Percentiles rank a stretch among this genome's conserved stretches.
phyloP scores from a whole-genome alignment of 2,888 invertebrate genomes.

The Strigamia crassipes region DNA sequence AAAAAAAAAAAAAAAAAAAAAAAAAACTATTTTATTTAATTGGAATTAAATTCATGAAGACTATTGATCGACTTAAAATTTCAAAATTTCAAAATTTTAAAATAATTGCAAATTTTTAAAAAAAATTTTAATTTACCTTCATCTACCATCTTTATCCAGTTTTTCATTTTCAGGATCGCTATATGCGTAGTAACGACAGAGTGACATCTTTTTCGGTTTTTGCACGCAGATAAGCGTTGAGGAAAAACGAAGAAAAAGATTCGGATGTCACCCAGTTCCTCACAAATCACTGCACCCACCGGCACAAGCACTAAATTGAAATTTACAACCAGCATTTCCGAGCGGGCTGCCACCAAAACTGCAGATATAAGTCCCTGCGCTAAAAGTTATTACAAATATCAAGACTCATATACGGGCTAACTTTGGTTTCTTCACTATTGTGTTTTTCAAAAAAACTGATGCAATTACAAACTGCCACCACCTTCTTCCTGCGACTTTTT shows the following conservation, averaged over 20 bases:
- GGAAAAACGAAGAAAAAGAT: conserved; percentile 41
- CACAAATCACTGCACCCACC: conserved; percentile 42
- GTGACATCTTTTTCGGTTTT: conserved; percentile 40
- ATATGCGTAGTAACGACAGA: conserved; percentile 19
- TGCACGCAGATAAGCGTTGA: conserved; percentile 40
- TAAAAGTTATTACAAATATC: conserved; percentile 42
- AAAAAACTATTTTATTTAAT: background rate
- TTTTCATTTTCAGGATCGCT: conserved; percentile 32
- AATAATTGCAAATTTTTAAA: too few species aligned
- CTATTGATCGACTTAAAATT: background rate
- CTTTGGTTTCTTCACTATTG: conserved; percentile 38
- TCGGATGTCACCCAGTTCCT: conserved; percentile 39
- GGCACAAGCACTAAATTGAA: conserved; percentile 38
- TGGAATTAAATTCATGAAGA: background rate
- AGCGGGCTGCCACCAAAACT: conserved; percentile 40
- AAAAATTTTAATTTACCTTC: too few species aligned
- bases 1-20: background rate
- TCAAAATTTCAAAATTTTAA: too few species aligned
- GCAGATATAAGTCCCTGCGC: conserved; percentile 32
- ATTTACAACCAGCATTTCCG: conserved; percentile 42
- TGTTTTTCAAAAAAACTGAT: background rate
- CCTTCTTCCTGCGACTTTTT: background rate
- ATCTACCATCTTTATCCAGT: conserved; percentile 1
- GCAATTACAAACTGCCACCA: conserved; percentile 15
- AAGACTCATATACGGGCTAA: conserved; percentile 32